Base-by-base conservation (phyloP, 2,797 vertebrate genomes). In the Sphenodon punctatus region DNA sequence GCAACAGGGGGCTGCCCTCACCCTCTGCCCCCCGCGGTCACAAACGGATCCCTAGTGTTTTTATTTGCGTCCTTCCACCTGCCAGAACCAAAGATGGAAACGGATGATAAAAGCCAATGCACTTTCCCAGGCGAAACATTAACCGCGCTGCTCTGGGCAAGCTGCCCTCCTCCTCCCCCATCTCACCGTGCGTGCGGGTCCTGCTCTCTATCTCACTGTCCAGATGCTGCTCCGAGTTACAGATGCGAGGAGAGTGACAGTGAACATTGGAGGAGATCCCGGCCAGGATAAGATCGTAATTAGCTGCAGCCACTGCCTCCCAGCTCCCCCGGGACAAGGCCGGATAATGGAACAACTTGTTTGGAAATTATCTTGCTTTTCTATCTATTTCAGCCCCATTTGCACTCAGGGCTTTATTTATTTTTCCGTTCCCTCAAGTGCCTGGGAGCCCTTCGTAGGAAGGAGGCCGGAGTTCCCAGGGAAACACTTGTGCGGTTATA, bases 321-420 rank as follows among this genome's bases (percentile, higher is more conserved):
- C 25, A 3, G 25, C 16, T 60, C 43, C 16, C 25, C 4, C 4
- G 19, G 43, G 43, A n/a, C 8, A 20, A 13, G 25, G 41, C 17
- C 7, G 13, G 42, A 27, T 14, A 43, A 51, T 10, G 43, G 51
- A 59, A 15, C 6, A 45, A 38, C n/a, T n/a, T 9, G 32, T 15
- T 39, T 49, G 67, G 49, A 46, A 46, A n/a, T 70, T 16, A 8
- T n/a, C 34, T 38, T 22, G 32, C 38, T 15, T 30, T 4, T 23
- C 43, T 46, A 7, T 55, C 17, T 19, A 51, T 19, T 45, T 3
- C 22, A 61, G 43, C 14, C 7, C 55, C 43, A 2, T 22, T 68
- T 13, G 30, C 16, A 22, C 14, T 23, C 59, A 2, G 0, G 15
- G 15, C 45, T 39, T 41, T n/a, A 1, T 46, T 70, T n/a, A 1